A percentile compares a stretch with the other conserved stretches of the same genome.
These are phyloP conservation scores for Lamellibrachia columna DNA, from an alignment of 2,888 invertebrate genomes.

Conservation along the genomic window DNA sequence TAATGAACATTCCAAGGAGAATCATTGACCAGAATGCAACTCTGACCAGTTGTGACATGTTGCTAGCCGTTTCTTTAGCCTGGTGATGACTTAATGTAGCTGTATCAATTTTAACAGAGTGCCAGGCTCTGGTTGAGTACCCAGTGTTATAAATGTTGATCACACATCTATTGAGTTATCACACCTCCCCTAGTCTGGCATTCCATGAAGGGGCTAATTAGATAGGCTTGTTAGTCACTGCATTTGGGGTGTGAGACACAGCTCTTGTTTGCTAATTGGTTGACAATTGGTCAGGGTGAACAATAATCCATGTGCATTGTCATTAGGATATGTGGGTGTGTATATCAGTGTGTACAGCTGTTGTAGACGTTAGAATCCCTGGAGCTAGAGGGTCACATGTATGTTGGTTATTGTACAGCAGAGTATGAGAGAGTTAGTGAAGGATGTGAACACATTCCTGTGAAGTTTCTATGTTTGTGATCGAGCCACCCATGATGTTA, in stretches of 20 bases:
- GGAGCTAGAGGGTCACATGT: not conserved
- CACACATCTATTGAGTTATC: not conserved
- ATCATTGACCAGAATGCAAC: not conserved
- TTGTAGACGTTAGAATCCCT: not conserved
- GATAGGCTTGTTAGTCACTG: not conserved
- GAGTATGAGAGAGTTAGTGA: not conserved
- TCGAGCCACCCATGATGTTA: too few relatives aligned
- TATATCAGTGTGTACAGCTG: not conserved
- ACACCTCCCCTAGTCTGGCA: not conserved
- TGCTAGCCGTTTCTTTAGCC: not conserved
- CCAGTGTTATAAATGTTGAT: not conserved
- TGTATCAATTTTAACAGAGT: not conserved
- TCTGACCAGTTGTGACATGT: not conserved
- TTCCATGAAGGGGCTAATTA: not conserved
- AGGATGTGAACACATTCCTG: not conserved
- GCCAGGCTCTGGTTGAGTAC: not conserved
- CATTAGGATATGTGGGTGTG: too few relatives aligned
- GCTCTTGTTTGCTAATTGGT: not conserved
- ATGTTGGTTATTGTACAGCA: not conserved
- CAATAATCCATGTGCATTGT: not conserved
- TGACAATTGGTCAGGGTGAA: not conserved
- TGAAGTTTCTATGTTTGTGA: not conserved
- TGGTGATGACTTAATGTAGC: not conserved
- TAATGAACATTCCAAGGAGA: not conserved
- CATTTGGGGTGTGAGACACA: not conserved